Percentiles rank a stretch among this genome's conserved stretches.
phyloP scores from a whole-genome alignment of 2,113 vertebrate species.

The Sebastes schlegelii region DNA sequence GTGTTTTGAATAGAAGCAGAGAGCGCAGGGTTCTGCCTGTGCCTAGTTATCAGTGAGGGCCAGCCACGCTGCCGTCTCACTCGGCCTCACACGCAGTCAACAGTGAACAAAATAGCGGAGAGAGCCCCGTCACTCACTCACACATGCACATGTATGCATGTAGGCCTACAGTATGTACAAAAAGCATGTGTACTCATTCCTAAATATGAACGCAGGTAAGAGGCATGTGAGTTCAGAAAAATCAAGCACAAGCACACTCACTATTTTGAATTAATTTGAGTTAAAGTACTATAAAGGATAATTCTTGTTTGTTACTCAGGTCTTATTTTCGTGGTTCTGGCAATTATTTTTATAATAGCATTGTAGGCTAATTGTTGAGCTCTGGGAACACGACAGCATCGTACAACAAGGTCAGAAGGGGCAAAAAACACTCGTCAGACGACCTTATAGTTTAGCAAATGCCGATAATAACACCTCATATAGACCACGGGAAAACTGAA shows the following conservation, averaged over 20 bases:
- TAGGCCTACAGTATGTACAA: constrained; percentile 1
- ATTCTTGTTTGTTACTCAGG: background rate
- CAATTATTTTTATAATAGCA: background rate
- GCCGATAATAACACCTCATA: too few species aligned
- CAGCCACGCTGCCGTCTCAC: constrained; percentile 80
- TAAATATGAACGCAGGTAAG: constrained; percentile 3
- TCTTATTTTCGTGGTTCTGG: background rate
- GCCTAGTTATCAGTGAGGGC: constrained; percentile 81
- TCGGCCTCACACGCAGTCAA: constrained; percentile 81
- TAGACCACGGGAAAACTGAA: too few species aligned
- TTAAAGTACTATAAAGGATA: background rate
- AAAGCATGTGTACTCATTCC: constrained; percentile 11
- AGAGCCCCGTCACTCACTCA: constrained; percentile 47
- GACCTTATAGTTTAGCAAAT: background rate
- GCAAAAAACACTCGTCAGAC: background rate
- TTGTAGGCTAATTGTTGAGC: background rate
- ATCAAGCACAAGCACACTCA: background rate
- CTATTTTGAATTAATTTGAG: constrained; percentile 5
- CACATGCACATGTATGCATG: constrained; percentile 25
- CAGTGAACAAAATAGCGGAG: constrained; percentile 74
- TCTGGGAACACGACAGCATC: too few species aligned
- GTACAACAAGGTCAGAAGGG: too few species aligned
- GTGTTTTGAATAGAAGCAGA: constrained; percentile 54
- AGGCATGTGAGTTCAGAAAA: constrained; percentile 1
- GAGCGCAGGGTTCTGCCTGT: constrained; percentile 45